Base-by-base conservation (phyloP, 2,888 invertebrate genomes). In the Helobdella robusta region DNA sequence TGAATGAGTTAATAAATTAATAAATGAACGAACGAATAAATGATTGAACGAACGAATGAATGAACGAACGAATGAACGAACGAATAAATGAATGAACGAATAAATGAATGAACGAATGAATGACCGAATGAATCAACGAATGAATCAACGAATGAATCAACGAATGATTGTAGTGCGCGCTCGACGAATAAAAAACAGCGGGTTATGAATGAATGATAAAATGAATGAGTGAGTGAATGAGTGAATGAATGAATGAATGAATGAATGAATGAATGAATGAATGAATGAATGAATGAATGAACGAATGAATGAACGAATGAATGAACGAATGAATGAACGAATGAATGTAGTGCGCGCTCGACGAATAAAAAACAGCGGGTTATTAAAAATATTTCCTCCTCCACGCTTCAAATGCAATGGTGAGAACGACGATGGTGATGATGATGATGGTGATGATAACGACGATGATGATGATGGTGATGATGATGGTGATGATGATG, bases 391-490 rank as follows among this genome's bases (percentile, higher is more conserved):
- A n/a, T n/a, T n/a, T n/a, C n/a, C n/a, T n/a, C n/a, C n/a, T n/a
- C n/a, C n/a, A n/a, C n/a, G n/a, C n/a, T n/a, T n/a, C n/a, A n/a
- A n/a, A n/a, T n/a, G n/a, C n/a, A n/a, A 40, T 40, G 40, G 28
- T 54, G 54, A 54, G 23, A 8, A 20, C 30, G 54, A 54, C 8
- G 54, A 54, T 54, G 54, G 28, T 54, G 54, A 54, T 20, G 54
- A 54, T 54, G 54, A 54, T 54, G 54, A 54, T 54, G 54, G 28
- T 54, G 54, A 54, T 54, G 54, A 59, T 59, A 35, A 59, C n/a
- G 59, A 59, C 25, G 59, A 59, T 59, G 35, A 59, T 59, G 59
- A 59, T 59, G 59, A 59, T 32, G 59, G 35, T 59, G 59, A 35
- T 32, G 59, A 59, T 59, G 59, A 59, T 59, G 59, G 35, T 59